Evolutionary conservation across 2,113 vertebrate genomes (phyloP).

Genomic region (Festucalex cinctus): DNA sequence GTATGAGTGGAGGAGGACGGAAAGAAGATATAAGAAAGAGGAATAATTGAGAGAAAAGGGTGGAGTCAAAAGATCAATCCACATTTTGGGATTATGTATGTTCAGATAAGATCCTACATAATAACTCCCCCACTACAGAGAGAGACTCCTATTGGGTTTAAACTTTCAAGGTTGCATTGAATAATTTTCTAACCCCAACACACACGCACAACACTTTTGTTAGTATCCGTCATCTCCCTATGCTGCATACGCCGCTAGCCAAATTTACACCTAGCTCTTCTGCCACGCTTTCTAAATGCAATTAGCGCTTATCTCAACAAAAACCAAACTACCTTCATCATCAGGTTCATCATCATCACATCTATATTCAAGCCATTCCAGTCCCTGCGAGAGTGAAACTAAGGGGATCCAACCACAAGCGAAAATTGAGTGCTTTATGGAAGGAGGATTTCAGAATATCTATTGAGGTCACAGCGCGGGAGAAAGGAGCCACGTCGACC

Average conservation of each 20-base stretch:
- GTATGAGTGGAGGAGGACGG: constrained; percentile 28
- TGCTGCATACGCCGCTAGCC: constrained; percentile 51
- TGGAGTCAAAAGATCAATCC: constrained; percentile 67
- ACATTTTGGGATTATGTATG: constrained; percentile 67
- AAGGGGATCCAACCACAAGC: constrained; percentile 61
- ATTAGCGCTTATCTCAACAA: constrained; percentile 67
- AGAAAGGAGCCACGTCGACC: constrained; percentile 28
- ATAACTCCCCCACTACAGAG: constrained; percentile 43
- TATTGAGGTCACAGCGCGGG: constrained; percentile 58
- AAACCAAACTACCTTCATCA: constrained; percentile 66
- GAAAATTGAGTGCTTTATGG: constrained; percentile 37
- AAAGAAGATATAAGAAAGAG: constrained; percentile 15
- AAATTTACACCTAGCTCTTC: constrained; percentile 63
- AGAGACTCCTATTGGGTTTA: constrained; percentile 42
- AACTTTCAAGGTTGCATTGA: constrained; percentile 46
- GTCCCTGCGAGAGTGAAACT: constrained; percentile 62
- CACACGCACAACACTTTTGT: constrained; percentile 27
- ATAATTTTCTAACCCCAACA: constrained; percentile 24
- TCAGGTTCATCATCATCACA: constrained; percentile 57
- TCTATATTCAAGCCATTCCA: constrained; percentile 67
- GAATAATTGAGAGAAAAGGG: constrained; percentile 35
- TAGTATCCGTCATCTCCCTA: constrained; percentile 30
- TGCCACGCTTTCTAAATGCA: constrained; percentile 58
- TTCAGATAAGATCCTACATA: constrained; percentile 61
- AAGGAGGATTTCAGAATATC: constrained; percentile 42